Evolutionary conservation across 2,888 invertebrate genomes (phyloP).

Genomic region (Exocentrus adspersus): DNA sequence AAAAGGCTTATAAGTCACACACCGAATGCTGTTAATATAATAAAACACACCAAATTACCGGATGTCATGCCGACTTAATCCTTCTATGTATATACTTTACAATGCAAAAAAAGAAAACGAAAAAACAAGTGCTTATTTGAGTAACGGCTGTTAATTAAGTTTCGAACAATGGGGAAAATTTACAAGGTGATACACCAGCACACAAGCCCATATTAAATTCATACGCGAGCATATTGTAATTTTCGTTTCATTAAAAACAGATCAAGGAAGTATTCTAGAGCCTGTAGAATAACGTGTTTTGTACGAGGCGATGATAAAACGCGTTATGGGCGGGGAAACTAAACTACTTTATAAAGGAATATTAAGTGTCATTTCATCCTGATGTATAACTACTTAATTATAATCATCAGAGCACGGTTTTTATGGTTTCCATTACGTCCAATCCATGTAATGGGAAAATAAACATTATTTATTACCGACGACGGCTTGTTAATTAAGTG

Average conservation of each 20-base stretch:
- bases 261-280: conserved; percentile 47
- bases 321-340: conserved; percentile 37
- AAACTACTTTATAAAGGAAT: conserved; percentile 41
- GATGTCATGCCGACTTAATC: conserved; percentile 46
- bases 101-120: conserved; percentile 18
- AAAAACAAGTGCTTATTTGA: conserved; percentile 21
- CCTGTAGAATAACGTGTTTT: conserved; percentile 42
- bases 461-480: conserved; percentile 40
- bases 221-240: conserved; percentile 12
- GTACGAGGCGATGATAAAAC: conserved; percentile 26
- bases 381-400: conserved; percentile 45
- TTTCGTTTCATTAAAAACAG: conserved; percentile 47
- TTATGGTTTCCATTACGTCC: conserved; percentile 37
- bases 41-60: conserved; percentile 48
- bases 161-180: conserved; percentile 12
- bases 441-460: conserved; percentile 43
- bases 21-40: conserved; percentile 39
- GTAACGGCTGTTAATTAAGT: conserved; percentile 14
- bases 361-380: conserved; percentile 46
- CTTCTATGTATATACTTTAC: conserved; percentile 41
- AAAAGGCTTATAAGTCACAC: conserved; percentile 42
- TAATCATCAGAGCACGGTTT: conserved; percentile 36
- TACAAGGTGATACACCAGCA: conserved; percentile 15
- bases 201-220: conserved; percentile 14
- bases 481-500: conserved; percentile 34